Evolutionary conservation across 2,113 vertebrate species (phyloP).

Genomic region (Heterotis niloticus): DNA sequence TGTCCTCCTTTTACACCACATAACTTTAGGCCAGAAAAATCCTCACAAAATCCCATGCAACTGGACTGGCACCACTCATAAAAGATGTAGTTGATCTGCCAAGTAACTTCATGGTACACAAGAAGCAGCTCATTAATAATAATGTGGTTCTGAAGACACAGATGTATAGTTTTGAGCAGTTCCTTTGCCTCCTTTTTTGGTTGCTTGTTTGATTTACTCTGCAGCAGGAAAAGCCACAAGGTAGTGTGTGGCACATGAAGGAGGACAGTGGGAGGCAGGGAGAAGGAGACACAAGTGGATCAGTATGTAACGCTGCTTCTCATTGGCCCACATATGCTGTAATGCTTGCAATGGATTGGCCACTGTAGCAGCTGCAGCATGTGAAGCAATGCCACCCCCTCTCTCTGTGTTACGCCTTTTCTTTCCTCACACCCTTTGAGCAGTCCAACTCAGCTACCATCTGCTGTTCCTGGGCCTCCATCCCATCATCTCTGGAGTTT

Average conservation of each 20-base stretch:
- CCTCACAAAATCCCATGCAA: too few species aligned
- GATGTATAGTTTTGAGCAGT: not conserved
- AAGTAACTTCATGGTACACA: not conserved
- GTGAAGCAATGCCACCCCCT: conserved; percentile 56
- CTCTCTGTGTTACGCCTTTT: conserved; percentile 34
- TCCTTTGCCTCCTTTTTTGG: not conserved
- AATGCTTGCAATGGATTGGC: conserved; percentile 59
- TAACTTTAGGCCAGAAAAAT: not conserved
- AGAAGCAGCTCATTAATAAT: not conserved
- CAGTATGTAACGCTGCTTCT: conserved; percentile 50
- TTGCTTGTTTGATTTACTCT: conserved; percentile 46
- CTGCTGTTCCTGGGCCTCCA: conserved; percentile 29
- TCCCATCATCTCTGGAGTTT: not conserved
- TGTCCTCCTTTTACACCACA: not conserved
- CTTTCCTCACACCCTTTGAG: conserved; percentile 44
- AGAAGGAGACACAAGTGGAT: conserved; percentile 35
- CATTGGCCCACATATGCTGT: conserved; percentile 61
- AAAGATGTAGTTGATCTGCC: too few species aligned
- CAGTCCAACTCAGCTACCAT: conserved; percentile 54
- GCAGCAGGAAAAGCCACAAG: conserved; percentile 59
- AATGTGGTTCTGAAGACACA: not conserved
- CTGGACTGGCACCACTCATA: too few species aligned
- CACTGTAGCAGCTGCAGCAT: conserved; percentile 62
- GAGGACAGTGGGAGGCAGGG: conserved; percentile 7
- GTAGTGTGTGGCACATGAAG: conserved; percentile 51